Evolutionary conservation across 2,797 vertebrate species (phyloP), one percentile per base, ranked within the genome.

Genomic region (Amazona ochrocephala): DNA sequence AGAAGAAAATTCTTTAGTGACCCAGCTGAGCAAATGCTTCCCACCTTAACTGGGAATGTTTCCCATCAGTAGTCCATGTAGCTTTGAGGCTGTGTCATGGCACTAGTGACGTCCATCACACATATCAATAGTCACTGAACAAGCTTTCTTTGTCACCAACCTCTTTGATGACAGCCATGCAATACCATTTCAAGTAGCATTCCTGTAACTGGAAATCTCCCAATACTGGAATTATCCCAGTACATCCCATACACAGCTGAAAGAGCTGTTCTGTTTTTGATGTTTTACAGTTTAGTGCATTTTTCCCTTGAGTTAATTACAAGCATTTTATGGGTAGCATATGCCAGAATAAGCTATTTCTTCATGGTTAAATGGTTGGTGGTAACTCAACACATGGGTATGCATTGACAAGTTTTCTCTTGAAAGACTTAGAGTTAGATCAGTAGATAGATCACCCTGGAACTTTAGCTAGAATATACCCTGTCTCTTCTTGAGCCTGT

Each of bases 371-470:
- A 92, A 64, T 89, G 56, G 7, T 10, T 76, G 67, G 29, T 84
- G 41, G n/a, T 76, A 94, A 79, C 71, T 95, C 94, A 94, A 9
- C 65, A 45, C 74, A 71, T 84, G 90, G 64, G 71, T 82, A 87
- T 94, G 92, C 81, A 61, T n/a, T 90, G 64, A 89, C 95, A 95
- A 89, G 95, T 97, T 89, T 90, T 87, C 71, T 94, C 94, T 93
- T 97, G 96, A 96, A 80, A 84, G 71, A n/a, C 48, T 95, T 5
- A 23, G 41, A 90, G 41, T 93, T 78, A 95, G 81, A 95, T 95
- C 77, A 83, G 41, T 65, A 89, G 90, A 84, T 60, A 91, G 82
- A 78, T 90, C 76, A 66, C 24, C 45, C 16, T 86, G 48, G 81
- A 82, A 66, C 86, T 94, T 82, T 64, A 71, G 19, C 7, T 89